Evolutionary conservation across 2,888 invertebrate species (phyloP).

Genomic region (Parnassius glacialis): DNA sequence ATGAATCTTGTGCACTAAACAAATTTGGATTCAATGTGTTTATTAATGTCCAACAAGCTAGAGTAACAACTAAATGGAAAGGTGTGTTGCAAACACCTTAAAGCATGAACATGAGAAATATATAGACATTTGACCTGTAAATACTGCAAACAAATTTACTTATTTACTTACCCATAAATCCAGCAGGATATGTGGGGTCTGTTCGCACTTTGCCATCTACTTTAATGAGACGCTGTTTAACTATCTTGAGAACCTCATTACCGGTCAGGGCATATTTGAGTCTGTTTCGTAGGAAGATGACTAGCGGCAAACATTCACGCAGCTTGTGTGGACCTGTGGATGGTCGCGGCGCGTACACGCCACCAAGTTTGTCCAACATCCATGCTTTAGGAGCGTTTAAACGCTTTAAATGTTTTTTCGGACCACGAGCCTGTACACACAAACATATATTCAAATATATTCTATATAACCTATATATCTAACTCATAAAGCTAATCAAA

Average conservation of each 20-base stretch:
- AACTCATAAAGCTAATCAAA: neutral
- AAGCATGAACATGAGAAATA: no score
- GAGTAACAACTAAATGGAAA: no score
- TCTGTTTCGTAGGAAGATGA: conserved; percentile 97
- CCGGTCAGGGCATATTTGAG: conserved; percentile 99
- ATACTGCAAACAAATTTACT: neutral
- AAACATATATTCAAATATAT: neutral
- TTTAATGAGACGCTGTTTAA: conserved; percentile 98
- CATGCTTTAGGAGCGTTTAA: conserved; percentile 99
- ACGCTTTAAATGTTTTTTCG: conserved; percentile 99
- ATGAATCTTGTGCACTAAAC: no score
- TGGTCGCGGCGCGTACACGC: conserved; percentile 98
- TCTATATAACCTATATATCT: neutral
- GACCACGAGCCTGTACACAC: conserved; percentile 93
- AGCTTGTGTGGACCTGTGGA: conserved; percentile 99
- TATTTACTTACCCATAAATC: conserved; percentile 96
- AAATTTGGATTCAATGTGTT: no score
- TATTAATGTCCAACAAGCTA: no score
- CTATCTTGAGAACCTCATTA: conserved; percentile 97
- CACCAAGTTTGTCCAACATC: conserved; percentile 99
- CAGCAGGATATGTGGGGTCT: conserved; percentile 98
- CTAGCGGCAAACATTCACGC: conserved; percentile 97
- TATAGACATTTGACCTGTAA: no score
- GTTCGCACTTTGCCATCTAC: conserved; percentile 99
- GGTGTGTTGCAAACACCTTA: no score